Conservation (phyloP, 2,888 invertebrate genomes). For the Thecocarcelia acutangulata region DNA sequence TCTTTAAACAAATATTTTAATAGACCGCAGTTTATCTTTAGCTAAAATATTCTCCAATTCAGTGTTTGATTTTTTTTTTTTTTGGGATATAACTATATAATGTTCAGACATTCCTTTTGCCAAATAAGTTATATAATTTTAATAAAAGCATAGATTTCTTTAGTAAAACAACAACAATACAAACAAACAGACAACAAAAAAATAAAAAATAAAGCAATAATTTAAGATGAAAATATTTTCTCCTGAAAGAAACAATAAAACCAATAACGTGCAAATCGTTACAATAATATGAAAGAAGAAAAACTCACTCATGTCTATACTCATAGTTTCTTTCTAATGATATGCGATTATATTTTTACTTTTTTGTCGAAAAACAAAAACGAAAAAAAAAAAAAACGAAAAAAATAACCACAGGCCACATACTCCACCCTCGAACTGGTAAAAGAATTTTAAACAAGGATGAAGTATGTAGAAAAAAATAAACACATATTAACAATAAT, state of each 20-base stretch:
- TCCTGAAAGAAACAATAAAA: slow-evolving; percentile 22
- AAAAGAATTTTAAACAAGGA: slow-evolving; percentile 1
- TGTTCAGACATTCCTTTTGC: slow-evolving; percentile 37
- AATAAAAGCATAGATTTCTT: slow-evolving; percentile 37
- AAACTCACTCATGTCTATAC: background rate
- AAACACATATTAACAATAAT: slow-evolving; percentile 17
- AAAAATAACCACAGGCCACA: slow-evolving; percentile 64
- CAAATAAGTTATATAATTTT: slow-evolving; percentile 52
- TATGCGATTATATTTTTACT: slow-evolving; percentile 55
- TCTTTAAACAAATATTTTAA: too few relatives aligned
- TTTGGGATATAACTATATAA: slow-evolving; percentile 23
- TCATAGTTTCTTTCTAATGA: slow-evolving; percentile 58
- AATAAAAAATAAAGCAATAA: slow-evolving; percentile 61
- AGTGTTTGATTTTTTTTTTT: slow-evolving; percentile 37
- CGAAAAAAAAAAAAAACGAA: background rate
- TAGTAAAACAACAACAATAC: background rate
- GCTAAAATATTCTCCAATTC: slow-evolving; percentile 11
- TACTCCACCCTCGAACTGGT: slow-evolving; percentile 58
- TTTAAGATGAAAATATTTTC: slow-evolving; percentile 52
- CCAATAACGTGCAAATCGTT: slow-evolving; percentile 47
- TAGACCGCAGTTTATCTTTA: too few relatives aligned
- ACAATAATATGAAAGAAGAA: background rate
- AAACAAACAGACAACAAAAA: background rate
- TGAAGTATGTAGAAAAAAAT: slow-evolving; percentile 31
- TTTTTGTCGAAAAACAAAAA: slow-evolving; percentile 35